These are phyloP conservation scores for Adrianichthys oophorus DNA, from an alignment of 2,797 vertebrate genomes.

Conservation along the genomic window DNA sequence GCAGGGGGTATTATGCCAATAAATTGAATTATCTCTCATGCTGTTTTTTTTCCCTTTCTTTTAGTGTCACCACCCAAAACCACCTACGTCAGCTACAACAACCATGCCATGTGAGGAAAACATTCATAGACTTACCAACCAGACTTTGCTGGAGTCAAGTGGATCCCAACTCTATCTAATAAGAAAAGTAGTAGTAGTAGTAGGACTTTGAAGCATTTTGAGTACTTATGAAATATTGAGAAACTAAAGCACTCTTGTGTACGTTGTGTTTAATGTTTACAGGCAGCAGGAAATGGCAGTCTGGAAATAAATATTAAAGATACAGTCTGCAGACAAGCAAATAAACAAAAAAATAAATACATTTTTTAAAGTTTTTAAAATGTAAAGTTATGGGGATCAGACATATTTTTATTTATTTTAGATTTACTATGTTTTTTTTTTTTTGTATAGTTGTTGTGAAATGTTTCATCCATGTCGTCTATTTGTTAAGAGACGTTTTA, in stretches of 20 bases:
- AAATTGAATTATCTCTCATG: neutral
- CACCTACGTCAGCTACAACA: slow-evolving; percentile 96
- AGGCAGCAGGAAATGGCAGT: slow-evolving; percentile 19
- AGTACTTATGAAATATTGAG: neutral
- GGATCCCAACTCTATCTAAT: slow-evolving; percentile 20
- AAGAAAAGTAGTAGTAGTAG: slow-evolving; percentile 35
- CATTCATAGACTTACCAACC: slow-evolving; percentile 5
- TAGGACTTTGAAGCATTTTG: slow-evolving; percentile 28
- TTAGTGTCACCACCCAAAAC: slow-evolving; percentile 90
- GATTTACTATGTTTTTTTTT: slow-evolving; percentile 89
- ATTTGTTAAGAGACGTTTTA: slow-evolving; percentile 89
- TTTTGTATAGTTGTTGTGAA: slow-evolving; percentile 85
- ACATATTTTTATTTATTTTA: slow-evolving; percentile 71
- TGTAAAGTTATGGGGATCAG: slow-evolving; percentile 81
- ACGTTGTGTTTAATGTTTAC: slow-evolving; percentile 46
- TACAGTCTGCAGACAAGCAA: neutral
- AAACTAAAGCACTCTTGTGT: slow-evolving; percentile 15
- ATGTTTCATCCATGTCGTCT: slow-evolving; percentile 84
- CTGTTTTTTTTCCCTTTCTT: slow-evolving; percentile 19
- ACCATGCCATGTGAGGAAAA: slow-evolving; percentile 88
- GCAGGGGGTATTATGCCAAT: too few relatives aligned
- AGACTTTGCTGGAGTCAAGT: slow-evolving; percentile 14
- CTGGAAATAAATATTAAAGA: slow-evolving; percentile 8
- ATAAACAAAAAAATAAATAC: neutral
- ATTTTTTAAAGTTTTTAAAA: slow-evolving; percentile 3